Evolutionary conservation across 2,797 vertebrate genomes (phyloP).

Genomic region (Borostomias antarcticus): DNA sequence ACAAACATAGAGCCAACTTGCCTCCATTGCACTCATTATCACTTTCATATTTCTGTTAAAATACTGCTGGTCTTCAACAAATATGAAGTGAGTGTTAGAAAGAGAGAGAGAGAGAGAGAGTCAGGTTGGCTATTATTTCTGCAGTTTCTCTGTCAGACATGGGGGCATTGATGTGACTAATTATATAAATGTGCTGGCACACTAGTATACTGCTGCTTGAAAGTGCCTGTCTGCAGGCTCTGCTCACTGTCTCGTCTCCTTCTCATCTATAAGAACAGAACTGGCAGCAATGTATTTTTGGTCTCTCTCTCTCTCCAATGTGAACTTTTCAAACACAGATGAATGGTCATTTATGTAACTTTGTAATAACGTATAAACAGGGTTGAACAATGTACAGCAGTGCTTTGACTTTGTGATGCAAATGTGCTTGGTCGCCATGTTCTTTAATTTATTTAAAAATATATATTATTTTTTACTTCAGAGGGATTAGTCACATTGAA

Average conservation of each 20-base stretch:
- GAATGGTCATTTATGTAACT: neutral
- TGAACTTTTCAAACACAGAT: neutral
- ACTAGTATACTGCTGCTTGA: constrained; percentile 49
- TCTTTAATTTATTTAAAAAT: no score
- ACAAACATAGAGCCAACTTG: constrained; percentile 14
- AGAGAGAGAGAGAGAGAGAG: neutral
- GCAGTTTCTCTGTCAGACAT: constrained; percentile 59
- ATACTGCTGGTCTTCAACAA: neutral
- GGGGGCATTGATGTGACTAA: constrained; percentile 67
- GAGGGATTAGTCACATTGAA: no score
- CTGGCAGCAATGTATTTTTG: constrained; percentile 52
- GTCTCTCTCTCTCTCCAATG: neutral
- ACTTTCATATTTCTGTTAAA: constrained; percentile 18
- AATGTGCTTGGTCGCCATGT: neutral
- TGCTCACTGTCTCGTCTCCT: constrained; percentile 30
- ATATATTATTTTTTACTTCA: no score
- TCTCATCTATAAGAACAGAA: constrained; percentile 39
- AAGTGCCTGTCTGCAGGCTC: constrained; percentile 15
- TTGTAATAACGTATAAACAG: neutral
- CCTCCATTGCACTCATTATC: constrained; percentile 27
- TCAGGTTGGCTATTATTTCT: constrained; percentile 43
- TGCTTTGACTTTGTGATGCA: neutral
- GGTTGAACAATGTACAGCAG: neutral
- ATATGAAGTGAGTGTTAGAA: neutral
- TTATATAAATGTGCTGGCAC: constrained; percentile 61